Percentiles rank a stretch among this genome's conserved stretches.
Conservation (phyloP, 2,113 vertebrate species). For the Canis aureus region DNA sequence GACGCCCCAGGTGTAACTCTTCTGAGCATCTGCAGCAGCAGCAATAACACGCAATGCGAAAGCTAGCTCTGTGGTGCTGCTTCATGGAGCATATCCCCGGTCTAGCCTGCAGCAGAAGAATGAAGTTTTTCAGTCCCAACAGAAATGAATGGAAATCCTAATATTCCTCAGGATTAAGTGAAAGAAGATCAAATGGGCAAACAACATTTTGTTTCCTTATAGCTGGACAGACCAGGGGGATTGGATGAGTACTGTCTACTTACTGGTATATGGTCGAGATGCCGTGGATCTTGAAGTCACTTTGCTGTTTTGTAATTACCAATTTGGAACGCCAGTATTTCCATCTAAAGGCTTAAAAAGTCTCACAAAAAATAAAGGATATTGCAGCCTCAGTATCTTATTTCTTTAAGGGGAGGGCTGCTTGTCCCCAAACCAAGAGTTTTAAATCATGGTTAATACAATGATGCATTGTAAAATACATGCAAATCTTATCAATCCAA, state of each 20-base stretch:
- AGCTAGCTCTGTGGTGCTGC: background rate
- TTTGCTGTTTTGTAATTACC: conserved; percentile 29
- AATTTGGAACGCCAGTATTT: background rate
- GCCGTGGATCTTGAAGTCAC: background rate
- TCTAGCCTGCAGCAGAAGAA: background rate
- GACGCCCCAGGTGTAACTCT: background rate
- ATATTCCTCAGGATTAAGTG: conserved; percentile 10
- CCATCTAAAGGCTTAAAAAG: background rate
- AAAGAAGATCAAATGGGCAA: conserved; percentile 22
- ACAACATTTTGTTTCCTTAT: background rate
- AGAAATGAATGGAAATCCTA: conserved; percentile 49
- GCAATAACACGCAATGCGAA: background rate
- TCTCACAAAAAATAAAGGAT: conserved; percentile 6
- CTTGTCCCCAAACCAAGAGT: background rate
- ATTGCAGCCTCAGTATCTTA: background rate
- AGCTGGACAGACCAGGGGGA: background rate
- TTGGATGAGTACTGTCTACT: background rate
- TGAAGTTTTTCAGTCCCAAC: background rate
- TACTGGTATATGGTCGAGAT: background rate
- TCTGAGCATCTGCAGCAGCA: background rate
- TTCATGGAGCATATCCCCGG: background rate
- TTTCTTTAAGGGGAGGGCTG: background rate
- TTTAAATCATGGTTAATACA: conserved; percentile 3
- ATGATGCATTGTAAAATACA: background rate
- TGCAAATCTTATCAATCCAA: conserved; percentile 1